A percentile compares a stretch with the other conserved stretches of the same genome.
phyloP scores from a whole-genome alignment of 2,113 vertebrate genomes.

The Sapayoa aenigma region DNA sequence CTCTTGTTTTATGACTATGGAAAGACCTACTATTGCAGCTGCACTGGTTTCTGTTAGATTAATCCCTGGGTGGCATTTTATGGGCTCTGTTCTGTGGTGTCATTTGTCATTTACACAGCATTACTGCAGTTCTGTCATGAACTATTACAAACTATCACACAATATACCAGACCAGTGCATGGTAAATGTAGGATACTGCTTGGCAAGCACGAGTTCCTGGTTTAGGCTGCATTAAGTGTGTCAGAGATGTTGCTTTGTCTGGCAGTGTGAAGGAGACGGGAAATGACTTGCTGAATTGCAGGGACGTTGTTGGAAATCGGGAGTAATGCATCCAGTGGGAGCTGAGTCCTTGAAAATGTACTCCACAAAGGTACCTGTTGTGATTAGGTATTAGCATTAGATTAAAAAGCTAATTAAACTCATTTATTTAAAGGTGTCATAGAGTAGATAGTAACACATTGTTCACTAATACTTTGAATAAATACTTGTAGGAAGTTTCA shows the following conservation, averaged over 20 bases:
- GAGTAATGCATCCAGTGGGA: fast-evolving
- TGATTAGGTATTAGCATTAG: not conserved
- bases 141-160: not conserved
- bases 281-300: not conserved
- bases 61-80: not conserved
- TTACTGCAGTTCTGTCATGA: not conserved
- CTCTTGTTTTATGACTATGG: not conserved
- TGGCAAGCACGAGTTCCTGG: not conserved
- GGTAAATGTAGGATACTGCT: not conserved
- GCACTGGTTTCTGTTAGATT: not conserved
- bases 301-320: not conserved
- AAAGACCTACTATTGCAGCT: not conserved
- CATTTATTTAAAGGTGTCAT: not conserved
- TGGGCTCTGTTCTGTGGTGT: not conserved
- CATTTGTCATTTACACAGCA: not conserved
- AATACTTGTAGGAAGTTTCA: not conserved
- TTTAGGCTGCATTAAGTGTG: not conserved
- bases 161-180: not conserved
- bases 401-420: not conserved
- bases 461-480: not conserved
- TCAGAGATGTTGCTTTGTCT: not conserved
- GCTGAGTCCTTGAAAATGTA: not conserved
- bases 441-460: not conserved
- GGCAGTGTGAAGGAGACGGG: not conserved
- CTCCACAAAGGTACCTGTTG: not conserved